Percentiles rank a stretch among this genome's conserved stretches.
These are phyloP conservation scores for Myotis lucifugus DNA, from an alignment of 2,113 vertebrate species.

Conservation along the genomic window DNA sequence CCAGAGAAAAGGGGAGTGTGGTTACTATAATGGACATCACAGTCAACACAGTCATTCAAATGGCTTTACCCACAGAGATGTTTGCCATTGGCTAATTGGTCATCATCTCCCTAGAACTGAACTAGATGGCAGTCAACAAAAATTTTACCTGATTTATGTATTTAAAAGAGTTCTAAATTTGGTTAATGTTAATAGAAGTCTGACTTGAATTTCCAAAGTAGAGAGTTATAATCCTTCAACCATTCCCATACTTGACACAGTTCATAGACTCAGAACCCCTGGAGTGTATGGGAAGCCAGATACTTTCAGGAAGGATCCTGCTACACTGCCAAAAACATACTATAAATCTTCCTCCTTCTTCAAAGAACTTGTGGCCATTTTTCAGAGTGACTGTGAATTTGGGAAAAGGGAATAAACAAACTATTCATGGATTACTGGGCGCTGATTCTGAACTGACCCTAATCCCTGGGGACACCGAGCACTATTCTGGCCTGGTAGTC, in stretches of 20 bases:
- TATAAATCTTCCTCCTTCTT: not conserved
- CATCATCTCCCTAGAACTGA: not conserved
- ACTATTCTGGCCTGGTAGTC: not conserved
- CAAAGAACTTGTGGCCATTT: not conserved
- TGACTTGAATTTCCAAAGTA: not conserved
- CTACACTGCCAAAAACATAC: not conserved
- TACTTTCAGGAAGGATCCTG: not conserved
- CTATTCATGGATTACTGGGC: not conserved
- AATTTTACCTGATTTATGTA: not conserved
- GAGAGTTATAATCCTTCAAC: not conserved
- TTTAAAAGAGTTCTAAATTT: not conserved
- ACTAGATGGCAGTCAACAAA: not conserved
- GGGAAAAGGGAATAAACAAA: not conserved
- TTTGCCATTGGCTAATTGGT: not conserved
- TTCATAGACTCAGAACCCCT: not conserved
- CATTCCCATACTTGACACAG: not conserved
- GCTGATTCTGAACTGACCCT: not conserved
- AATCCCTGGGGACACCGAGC: not conserved
- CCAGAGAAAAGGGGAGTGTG: not conserved
- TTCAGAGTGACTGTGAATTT: not conserved
- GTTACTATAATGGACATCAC: not conserved
- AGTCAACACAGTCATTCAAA: not conserved
- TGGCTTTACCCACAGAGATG: not conserved
- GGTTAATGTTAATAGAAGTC: not conserved
- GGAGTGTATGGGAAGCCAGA: not conserved